phyloP scores from a whole-genome alignment of 2,113 vertebrate species.

The Pelodiscus sinensis region DNA sequence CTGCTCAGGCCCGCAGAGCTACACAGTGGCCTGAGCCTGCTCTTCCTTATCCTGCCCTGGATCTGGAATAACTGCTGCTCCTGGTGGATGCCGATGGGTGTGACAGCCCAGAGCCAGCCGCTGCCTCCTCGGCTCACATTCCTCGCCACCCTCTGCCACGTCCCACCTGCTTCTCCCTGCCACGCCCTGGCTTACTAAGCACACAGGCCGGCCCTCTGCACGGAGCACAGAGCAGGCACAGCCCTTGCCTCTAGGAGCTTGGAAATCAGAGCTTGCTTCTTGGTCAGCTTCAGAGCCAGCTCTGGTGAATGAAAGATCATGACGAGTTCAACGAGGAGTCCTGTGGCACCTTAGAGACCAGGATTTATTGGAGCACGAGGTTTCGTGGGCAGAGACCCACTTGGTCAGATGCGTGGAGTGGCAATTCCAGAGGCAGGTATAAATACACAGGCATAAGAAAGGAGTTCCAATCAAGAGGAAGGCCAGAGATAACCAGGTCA shows the following conservation, averaged over 20 bases:
- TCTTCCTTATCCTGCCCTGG: neutral
- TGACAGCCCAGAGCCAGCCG: neutral
- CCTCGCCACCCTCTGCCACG: neutral
- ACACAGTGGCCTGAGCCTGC: neutral
- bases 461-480: too few relatives aligned
- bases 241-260: accelerated
- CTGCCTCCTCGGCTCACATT: neutral
- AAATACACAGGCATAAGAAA: too few relatives aligned
- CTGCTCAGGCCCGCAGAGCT: neutral
- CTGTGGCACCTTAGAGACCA: too few relatives aligned
- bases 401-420: too few relatives aligned
- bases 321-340: neutral
- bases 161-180: neutral
- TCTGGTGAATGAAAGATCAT: neutral
- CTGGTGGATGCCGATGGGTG: neutral
- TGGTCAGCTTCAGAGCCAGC: neutral
- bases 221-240: neutral
- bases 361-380: too few relatives aligned
- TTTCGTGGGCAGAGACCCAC: too few relatives aligned
- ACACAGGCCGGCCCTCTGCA: neutral
- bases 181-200: neutral
- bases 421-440: too few relatives aligned
- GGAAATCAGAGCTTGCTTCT: neutral
- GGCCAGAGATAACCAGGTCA: too few relatives aligned
- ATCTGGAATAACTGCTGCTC: neutral